These are phyloP conservation scores for Burhinus oedicnemus DNA, from an alignment of 2,113 vertebrate species.

Conservation along the genomic window DNA sequence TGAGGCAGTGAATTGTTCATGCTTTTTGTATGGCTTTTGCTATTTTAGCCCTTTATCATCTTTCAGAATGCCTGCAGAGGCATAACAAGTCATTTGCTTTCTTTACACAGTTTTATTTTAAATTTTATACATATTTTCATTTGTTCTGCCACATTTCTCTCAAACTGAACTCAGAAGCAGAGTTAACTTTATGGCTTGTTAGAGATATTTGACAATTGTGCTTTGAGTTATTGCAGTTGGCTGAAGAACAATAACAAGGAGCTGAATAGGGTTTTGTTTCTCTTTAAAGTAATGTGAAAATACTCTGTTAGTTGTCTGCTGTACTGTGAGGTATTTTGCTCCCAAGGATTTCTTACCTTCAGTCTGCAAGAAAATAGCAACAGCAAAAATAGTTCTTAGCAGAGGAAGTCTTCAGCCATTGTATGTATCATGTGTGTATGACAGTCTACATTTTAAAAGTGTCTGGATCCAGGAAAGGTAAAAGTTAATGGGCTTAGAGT, in stretches of 20 bases:
- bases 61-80: neutral
- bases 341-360: neutral
- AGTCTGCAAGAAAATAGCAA: neutral
- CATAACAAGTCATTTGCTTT: neutral
- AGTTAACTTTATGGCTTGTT: neutral
- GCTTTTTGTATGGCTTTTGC: neutral
- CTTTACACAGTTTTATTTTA: neutral
- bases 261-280: neutral
- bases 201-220: neutral
- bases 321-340: neutral
- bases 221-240: neutral
- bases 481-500: neutral
- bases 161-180: neutral
- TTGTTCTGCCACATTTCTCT: neutral
- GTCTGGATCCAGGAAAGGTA: neutral
- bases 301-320: neutral
- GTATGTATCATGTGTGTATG: neutral
- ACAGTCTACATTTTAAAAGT: neutral
- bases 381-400: neutral
- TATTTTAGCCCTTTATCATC: neutral
- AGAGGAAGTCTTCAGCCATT: neutral
- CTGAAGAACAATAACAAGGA: neutral
- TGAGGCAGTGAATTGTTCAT: neutral
- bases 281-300: neutral
- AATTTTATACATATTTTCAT: neutral